Evolutionary conservation across 2,888 invertebrate species (phyloP).

Genomic region (Atethmia centrago): DNA sequence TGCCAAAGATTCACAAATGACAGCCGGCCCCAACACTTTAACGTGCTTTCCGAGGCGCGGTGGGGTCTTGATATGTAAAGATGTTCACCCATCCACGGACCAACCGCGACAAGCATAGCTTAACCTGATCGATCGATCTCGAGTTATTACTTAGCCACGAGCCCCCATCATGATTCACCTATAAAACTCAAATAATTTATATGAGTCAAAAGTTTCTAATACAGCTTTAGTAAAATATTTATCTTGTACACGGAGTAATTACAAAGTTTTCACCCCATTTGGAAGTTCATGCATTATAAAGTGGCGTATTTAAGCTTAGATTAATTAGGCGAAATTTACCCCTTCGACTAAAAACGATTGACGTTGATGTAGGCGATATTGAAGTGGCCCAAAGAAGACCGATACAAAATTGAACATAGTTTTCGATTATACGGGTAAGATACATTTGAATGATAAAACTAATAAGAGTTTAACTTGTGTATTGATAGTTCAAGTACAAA

Average conservation of each 20-base stretch:
- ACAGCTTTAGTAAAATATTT: constrained; percentile 68
- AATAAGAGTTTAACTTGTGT: not conserved
- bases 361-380: constrained; percentile 41
- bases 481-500: not conserved
- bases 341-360: constrained; percentile 66
- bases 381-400: constrained; percentile 40
- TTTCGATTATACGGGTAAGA: not conserved
- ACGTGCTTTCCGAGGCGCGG: too few relatives aligned
- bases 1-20: too few relatives aligned
- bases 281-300: constrained; percentile 67
- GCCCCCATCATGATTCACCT: constrained; percentile 1
- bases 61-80: too few relatives aligned
- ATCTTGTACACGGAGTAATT: constrained; percentile 69
- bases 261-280: constrained; percentile 66
- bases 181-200: constrained; percentile 35
- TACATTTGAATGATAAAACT: constrained; percentile 1
- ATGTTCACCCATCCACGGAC: too few relatives aligned
- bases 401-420: not conserved
- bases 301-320: constrained; percentile 70
- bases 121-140: too few relatives aligned
- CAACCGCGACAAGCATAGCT: too few relatives aligned
- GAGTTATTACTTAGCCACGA: too few relatives aligned
- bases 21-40: too few relatives aligned
- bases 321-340: constrained; percentile 71
- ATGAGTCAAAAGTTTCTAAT: constrained; percentile 60